A percentile compares a stretch with the other conserved stretches of the same genome.
Conservation (phyloP, 2,113 vertebrate genomes). For the Labrus mixtus region DNA sequence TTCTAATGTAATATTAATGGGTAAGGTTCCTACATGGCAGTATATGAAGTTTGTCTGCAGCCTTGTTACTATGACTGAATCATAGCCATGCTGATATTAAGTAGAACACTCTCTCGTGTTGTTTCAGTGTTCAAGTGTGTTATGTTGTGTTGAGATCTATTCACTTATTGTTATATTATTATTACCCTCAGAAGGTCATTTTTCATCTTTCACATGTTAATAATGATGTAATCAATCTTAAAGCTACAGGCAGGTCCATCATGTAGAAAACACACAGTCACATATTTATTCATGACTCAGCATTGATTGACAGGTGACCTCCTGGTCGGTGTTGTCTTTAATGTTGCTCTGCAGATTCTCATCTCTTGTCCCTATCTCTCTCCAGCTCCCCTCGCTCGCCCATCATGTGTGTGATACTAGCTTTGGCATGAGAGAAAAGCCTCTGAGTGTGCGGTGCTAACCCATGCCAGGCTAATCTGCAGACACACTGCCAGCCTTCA, state of each 20-base stretch:
- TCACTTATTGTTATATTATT: no score
- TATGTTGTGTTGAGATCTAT: no score
- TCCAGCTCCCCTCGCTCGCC: constrained; percentile 13
- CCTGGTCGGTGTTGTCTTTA: background rate
- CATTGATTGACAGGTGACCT: constrained; percentile 70
- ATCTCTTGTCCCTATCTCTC: constrained; percentile 18
- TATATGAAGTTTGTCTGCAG: no score
- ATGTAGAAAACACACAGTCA: constrained; percentile 36
- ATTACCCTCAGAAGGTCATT: constrained; percentile 24
- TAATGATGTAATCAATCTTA: constrained; percentile 73
- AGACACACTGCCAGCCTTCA: constrained; percentile 37
- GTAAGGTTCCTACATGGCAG: no score
- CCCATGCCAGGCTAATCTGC: constrained; percentile 52
- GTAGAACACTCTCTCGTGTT: background rate
- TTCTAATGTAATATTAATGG: no score
- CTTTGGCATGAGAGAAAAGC: constrained; percentile 35
- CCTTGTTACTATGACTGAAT: no score
- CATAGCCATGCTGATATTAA: background rate
- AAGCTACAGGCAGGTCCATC: constrained; percentile 42
- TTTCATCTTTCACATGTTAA: constrained; percentile 53
- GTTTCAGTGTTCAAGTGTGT: background rate
- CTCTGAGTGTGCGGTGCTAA: constrained; percentile 22
- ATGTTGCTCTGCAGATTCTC: constrained; percentile 22
- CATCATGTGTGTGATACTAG: constrained; percentile 47
- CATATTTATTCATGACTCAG: constrained; percentile 25